Percentiles rank a stretch among this genome's conserved stretches.
Conservation (phyloP, 1,140 invertebrate species). For the Diuraphis noxia region DNA sequence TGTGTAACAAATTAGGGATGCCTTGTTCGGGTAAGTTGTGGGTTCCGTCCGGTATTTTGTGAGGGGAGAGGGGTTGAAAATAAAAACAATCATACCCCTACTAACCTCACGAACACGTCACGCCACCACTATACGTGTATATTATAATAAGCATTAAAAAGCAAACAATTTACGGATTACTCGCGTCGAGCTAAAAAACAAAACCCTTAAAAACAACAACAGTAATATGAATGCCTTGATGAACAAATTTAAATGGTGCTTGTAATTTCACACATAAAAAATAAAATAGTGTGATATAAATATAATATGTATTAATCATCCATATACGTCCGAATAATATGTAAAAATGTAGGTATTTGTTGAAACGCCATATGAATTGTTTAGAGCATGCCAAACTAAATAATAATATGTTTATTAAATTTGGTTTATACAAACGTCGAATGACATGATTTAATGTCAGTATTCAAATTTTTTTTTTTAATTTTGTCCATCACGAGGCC, state of each 20-base stretch:
- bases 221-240: not conserved
- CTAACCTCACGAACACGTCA: not conserved
- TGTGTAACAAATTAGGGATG: slow-evolving; percentile 34
- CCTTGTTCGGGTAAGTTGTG: not conserved
- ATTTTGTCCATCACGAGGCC: no score
- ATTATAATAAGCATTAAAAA: not conserved
- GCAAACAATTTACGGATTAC: not conserved
- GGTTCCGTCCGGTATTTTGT: not conserved
- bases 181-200: not conserved
- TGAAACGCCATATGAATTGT: not conserved
- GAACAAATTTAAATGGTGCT: not conserved
- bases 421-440: no score
- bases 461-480: no score
- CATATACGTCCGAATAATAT: not conserved
- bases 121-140: not conserved
- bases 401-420: no score
- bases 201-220: not conserved
- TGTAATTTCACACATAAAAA: not conserved
- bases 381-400: no score
- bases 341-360: not conserved
- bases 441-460: no score
- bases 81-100: slow-evolving; percentile 30
- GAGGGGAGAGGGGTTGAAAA: not conserved
- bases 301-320: not conserved
- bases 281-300: not conserved